These are phyloP conservation scores for Rhipidura dahli DNA, from an alignment of 2,113 vertebrate genomes.

Conservation along the genomic window DNA sequence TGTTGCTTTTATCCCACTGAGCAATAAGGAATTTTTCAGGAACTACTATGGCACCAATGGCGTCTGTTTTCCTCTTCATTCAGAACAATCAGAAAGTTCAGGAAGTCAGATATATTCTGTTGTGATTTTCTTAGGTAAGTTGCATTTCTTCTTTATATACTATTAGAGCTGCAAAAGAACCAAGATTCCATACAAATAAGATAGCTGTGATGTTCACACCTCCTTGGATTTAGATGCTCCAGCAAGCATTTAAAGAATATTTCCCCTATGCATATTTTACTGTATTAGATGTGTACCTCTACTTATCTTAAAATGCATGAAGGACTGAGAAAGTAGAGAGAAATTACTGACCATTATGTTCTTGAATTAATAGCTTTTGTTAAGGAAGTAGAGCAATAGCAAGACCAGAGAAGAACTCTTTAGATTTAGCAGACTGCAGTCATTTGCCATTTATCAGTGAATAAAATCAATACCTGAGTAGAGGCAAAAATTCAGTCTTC, in stretches of 20 bases:
- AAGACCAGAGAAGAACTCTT: not conserved
- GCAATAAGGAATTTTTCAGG: slow-evolving; percentile 86
- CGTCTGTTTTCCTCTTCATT: slow-evolving; percentile 95
- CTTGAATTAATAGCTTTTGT: not conserved
- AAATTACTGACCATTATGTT: not conserved
- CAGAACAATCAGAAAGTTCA: slow-evolving; percentile 87
- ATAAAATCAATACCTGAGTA: not conserved
- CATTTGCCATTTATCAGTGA: not conserved
- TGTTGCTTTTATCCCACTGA: slow-evolving; percentile 88
- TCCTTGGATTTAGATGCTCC: not conserved
- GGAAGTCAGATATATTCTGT: slow-evolving; percentile 94
- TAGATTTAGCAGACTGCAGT: not conserved
- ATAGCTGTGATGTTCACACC: not conserved
- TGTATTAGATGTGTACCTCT: not conserved
- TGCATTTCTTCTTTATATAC: not conserved
- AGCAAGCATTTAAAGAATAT: not conserved
- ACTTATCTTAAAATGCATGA: not conserved
- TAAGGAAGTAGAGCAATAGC: not conserved
- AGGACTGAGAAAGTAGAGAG: not conserved
- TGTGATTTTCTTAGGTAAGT: slow-evolving; percentile 91
- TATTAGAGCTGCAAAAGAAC: not conserved
- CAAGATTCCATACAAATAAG: not conserved
- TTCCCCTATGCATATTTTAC: not conserved
- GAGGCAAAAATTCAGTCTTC: not conserved
- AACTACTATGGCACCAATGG: slow-evolving; percentile 97